Percentiles rank a stretch among this genome's conserved stretches.
phyloP scores from a whole-genome alignment of 2,797 vertebrate genomes.

The Pseudopleuronectes americanus region DNA sequence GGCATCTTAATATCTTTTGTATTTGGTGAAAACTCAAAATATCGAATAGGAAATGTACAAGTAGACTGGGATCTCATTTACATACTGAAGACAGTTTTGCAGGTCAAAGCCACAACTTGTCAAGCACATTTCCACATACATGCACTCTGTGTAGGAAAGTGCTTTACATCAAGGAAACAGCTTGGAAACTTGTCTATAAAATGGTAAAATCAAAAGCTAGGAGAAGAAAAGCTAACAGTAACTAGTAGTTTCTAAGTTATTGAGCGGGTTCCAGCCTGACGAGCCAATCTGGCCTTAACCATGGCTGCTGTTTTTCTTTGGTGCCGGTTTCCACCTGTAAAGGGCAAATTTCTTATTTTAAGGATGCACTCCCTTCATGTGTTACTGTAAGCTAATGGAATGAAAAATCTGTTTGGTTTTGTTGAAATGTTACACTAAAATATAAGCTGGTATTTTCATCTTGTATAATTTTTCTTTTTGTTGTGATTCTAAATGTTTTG shows the following conservation, averaged over 20 bases:
- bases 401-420: constrained; percentile 41
- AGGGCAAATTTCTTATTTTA: constrained; percentile 33
- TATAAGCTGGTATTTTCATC: constrained; percentile 37
- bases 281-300: constrained; percentile 10
- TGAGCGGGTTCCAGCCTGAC: constrained; percentile 22
- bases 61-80: constrained; percentile 23
- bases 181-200: constrained; percentile 9
- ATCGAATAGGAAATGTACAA: constrained; percentile 20
- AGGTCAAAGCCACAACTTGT: constrained; percentile 20
- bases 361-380: constrained; percentile 20
- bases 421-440: constrained; percentile 29
- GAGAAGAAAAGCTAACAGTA: background rate
- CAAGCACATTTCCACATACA: constrained; percentile 14
- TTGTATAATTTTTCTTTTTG: constrained; percentile 13
- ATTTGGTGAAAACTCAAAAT: constrained; percentile 24
- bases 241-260: constrained; percentile 2
- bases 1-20: constrained; percentile 1
- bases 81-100: constrained; percentile 17
- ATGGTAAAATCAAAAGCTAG: constrained; percentile 7
- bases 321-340: constrained; percentile 30
- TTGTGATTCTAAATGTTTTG: constrained; percentile 40
- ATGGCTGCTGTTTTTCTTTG: constrained; percentile 1
- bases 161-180: constrained; percentile 14
- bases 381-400: constrained; percentile 38
- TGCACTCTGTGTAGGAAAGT: constrained; percentile 17